phyloP scores from a whole-genome alignment of 2,797 vertebrate genomes.

The Staurois parvus region DNA sequence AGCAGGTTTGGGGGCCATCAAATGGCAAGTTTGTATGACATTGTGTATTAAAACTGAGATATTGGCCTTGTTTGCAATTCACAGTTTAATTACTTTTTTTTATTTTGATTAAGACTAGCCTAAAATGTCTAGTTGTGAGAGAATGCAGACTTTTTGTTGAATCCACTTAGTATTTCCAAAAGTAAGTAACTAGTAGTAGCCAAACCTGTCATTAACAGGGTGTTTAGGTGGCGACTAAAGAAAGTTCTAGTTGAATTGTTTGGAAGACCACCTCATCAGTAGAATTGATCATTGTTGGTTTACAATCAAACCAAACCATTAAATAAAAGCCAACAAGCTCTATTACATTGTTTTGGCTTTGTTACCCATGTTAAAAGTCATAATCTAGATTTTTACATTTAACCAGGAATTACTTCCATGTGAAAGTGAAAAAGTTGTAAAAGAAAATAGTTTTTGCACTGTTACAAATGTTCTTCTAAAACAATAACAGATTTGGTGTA shows the following conservation, averaged over 20 bases:
- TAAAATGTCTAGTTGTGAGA: neutral
- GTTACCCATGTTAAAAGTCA: neutral
- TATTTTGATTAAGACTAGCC: neutral
- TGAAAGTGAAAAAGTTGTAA: neutral
- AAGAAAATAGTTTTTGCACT: neutral
- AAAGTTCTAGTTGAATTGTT: neutral
- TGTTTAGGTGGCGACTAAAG: neutral
- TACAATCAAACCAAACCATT: neutral
- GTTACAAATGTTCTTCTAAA: neutral
- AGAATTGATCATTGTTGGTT: neutral
- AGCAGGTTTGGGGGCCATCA: conserved; percentile 22
- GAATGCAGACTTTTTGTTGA: neutral
- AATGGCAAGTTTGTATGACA: neutral
- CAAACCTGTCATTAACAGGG: too few species aligned
- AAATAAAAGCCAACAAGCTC: neutral
- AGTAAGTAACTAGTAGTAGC: too few species aligned
- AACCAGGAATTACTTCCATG: neutral
- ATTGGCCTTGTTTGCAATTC: conserved; percentile 9
- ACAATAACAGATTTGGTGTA: neutral
- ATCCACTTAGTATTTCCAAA: neutral
- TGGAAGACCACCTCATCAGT: neutral
- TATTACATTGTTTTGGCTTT: neutral
- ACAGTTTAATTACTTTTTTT: neutral
- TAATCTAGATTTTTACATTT: neutral
- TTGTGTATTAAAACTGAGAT: neutral